Evolutionary conservation across 1,140 invertebrate species (phyloP).

Genomic region (Ganaspis sp.): DNA sequence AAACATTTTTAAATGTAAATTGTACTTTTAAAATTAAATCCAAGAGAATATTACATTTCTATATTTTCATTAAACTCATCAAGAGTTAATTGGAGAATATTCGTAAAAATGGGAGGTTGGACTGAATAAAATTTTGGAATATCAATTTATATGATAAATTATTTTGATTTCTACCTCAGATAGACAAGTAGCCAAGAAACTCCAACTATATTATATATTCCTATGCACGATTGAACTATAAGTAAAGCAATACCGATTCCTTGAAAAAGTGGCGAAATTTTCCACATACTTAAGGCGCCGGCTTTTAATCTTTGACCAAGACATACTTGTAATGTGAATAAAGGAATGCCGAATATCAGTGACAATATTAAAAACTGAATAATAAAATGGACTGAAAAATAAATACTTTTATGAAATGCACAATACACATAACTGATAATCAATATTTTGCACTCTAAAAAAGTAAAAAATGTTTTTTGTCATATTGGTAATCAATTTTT

Average conservation of each 20-base stretch:
- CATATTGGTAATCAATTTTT: too few species aligned
- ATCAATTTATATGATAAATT: too few species aligned
- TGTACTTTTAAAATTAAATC: too few species aligned
- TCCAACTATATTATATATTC: conserved; percentile 91
- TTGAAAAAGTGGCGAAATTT: conserved; percentile 92
- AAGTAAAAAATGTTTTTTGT: too few species aligned
- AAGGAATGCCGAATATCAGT: conserved; percentile 88
- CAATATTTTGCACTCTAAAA: too few species aligned
- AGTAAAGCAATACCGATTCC: conserved; percentile 90
- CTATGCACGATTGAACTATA: conserved; percentile 86
- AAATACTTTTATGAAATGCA: conserved; percentile 56
- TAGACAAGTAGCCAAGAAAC: conserved; percentile 94
- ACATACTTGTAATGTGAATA: conserved; percentile 90
- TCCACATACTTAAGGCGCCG: conserved; percentile 94
- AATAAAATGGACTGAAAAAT: conserved; percentile 87
- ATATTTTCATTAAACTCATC: too few species aligned
- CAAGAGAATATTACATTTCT: too few species aligned
- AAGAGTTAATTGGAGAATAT: too few species aligned
- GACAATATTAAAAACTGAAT: conserved; percentile 92
- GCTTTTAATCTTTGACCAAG: conserved; percentile 90
- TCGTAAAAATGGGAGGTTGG: too few species aligned
- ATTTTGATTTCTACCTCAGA: conserved; percentile 72
- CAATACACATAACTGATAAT: too few species aligned
- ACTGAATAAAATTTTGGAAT: too few species aligned
- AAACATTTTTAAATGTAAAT: too few species aligned